Conservation (phyloP, 2,888 invertebrate species). For the Epinotia ramella region DNA sequence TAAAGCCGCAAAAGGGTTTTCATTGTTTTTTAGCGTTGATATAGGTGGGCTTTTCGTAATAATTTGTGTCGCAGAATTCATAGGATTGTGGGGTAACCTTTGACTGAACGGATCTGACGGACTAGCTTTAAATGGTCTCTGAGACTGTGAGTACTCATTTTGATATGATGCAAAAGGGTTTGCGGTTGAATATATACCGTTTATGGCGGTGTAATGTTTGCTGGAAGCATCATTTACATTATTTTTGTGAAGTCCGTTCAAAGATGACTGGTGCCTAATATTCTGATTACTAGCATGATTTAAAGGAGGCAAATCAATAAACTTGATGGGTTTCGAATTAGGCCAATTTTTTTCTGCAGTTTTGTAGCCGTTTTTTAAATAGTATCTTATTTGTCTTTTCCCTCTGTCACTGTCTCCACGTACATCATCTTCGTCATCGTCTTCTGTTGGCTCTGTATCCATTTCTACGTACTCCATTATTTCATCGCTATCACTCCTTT, state of each 20-base stretch:
- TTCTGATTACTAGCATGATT: slow-evolving; percentile 65
- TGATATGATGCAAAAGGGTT: slow-evolving; percentile 69
- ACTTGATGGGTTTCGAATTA: slow-evolving; percentile 65
- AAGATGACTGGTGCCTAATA: slow-evolving; percentile 60
- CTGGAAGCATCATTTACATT: slow-evolving; percentile 60
- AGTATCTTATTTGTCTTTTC: slow-evolving; percentile 78
- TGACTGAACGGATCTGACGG: slow-evolving; percentile 67
- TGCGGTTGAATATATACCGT: slow-evolving; percentile 62
- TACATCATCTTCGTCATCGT: slow-evolving; percentile 55
- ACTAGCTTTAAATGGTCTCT: slow-evolving; percentile 73
- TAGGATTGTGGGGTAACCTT: slow-evolving; percentile 61
- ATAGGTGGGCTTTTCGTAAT: slow-evolving; percentile 85
- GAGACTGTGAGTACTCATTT: slow-evolving; percentile 59
- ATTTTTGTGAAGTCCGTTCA: slow-evolving; percentile 58
- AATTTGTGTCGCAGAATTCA: slow-evolving; percentile 69
- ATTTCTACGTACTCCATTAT: slow-evolving; percentile 72
- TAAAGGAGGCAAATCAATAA: slow-evolving; percentile 64
- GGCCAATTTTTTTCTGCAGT: slow-evolving; percentile 68
- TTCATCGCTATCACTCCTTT: slow-evolving; percentile 68
- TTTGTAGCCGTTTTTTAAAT: slow-evolving; percentile 71
- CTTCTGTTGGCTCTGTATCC: slow-evolving; percentile 53
- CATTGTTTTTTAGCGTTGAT: slow-evolving; percentile 76
- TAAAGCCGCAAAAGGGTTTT: slow-evolving; percentile 69
- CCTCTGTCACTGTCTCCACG: slow-evolving; percentile 75
- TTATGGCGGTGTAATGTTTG: slow-evolving; percentile 59